Evolutionary conservation across 2,888 invertebrate species (phyloP).

Genomic region (Troides oblongomaculatus): DNA sequence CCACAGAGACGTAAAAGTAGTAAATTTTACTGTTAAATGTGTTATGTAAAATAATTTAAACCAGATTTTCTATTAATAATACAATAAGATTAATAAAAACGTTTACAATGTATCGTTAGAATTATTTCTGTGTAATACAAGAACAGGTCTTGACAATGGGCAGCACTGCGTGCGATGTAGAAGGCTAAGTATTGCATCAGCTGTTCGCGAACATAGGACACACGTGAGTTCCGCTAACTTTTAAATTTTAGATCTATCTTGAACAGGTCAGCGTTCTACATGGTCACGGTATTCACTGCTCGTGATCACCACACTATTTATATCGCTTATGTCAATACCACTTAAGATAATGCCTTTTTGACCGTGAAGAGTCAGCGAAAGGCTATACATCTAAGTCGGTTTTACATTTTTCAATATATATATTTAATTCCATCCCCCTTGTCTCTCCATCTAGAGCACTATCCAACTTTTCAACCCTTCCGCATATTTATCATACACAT

Average conservation of each 20-base stretch:
- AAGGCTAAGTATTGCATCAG: conserved; percentile 37
- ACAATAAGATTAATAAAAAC: not conserved
- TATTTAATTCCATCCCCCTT: too few species aligned
- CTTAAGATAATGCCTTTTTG: not conserved
- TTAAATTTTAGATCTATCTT: conserved; percentile 14
- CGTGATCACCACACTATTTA: too few species aligned
- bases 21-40: too few species aligned
- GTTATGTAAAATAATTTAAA: not conserved
- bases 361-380: not conserved
- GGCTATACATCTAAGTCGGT: too few species aligned
- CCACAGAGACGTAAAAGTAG: too few species aligned
- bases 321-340: not conserved
- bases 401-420: too few species aligned
- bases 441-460: too few species aligned
- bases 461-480: too few species aligned
- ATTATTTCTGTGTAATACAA: not conserved
- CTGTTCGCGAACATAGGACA: conserved; percentile 32
- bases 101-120: not conserved
- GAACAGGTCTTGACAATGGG: conserved; percentile 1
- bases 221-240: conserved; percentile 34
- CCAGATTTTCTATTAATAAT: not conserved
- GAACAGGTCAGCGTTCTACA: conserved; percentile 11
- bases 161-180: conserved; percentile 27
- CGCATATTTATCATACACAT: too few species aligned
- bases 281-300: not conserved